These are phyloP conservation scores for Bombus breviceps DNA, from an alignment of 1,140 invertebrate genomes.

Conservation along the genomic window DNA sequence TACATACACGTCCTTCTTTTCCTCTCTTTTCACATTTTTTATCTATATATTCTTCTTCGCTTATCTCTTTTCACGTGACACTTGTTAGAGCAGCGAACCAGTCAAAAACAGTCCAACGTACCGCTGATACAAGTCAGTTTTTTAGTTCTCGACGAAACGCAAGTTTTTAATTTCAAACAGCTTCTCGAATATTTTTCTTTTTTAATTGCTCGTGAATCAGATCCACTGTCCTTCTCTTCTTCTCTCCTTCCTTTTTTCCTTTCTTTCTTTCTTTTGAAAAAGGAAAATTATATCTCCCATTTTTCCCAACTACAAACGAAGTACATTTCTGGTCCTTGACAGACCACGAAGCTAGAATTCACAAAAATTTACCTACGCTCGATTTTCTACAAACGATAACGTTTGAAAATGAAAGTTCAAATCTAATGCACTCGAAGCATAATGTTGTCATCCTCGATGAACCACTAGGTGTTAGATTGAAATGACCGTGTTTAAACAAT, in stretches of 20 bases:
- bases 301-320: too few relatives aligned
- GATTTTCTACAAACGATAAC: neutral
- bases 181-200: neutral
- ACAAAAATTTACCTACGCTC: neutral
- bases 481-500: conserved; percentile 8
- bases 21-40: neutral
- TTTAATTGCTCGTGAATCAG: neutral
- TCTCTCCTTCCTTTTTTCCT: too few relatives aligned
- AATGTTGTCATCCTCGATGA: neutral
- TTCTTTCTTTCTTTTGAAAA: too few relatives aligned
- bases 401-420: neutral
- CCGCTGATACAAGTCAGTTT: neutral
- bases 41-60: neutral
- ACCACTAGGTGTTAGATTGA: neutral
- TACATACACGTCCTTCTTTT: neutral
- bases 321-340: too few relatives aligned
- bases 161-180: neutral
- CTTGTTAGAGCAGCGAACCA: neutral
- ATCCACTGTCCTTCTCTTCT: neutral
- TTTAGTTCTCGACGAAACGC: neutral
- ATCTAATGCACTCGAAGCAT: too few relatives aligned
- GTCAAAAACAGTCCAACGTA: neutral
- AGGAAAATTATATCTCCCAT: too few relatives aligned
- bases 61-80: neutral
- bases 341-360: neutral